These are phyloP conservation scores for Trichoplusia ni DNA, from an alignment of 1,140 invertebrate genomes.

Conservation along the genomic window DNA sequence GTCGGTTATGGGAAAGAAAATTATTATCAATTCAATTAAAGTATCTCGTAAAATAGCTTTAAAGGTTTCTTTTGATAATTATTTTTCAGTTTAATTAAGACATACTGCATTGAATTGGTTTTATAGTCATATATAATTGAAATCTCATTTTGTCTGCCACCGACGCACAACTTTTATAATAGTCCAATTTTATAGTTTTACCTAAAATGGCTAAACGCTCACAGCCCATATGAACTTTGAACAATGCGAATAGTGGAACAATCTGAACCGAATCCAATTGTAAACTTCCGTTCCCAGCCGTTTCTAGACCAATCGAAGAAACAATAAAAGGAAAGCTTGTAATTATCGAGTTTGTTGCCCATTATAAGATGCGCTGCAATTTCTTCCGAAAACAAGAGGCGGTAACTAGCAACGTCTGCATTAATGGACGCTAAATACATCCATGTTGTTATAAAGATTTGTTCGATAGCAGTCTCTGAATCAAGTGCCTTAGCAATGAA, in stretches of 20 bases:
- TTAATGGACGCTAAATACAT: too few species aligned
- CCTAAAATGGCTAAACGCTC: not conserved
- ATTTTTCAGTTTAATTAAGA: not conserved
- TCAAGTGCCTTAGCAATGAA: conserved; percentile 30
- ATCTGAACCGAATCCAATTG: conserved; percentile 43
- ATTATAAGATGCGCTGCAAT: conserved; percentile 35
- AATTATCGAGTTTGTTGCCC: conserved; percentile 43
- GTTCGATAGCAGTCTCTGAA: conserved; percentile 14
- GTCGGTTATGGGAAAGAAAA: not conserved
- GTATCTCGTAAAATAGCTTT: not conserved
- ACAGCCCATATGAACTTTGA: not conserved
- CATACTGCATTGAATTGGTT: too few species aligned
- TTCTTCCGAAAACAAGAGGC: conserved; percentile 22
- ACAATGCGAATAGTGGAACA: conserved; percentile 33
- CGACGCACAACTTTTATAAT: not conserved
- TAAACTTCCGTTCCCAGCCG: conserved; percentile 47
- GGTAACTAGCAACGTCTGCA: not conserved
- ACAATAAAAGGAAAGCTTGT: conserved; percentile 38
- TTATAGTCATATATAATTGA: too few species aligned
- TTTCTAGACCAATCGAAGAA: conserved; percentile 44
- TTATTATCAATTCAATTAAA: not conserved
- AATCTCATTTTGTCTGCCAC: not conserved
- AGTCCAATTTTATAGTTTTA: not conserved
- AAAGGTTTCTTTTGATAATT: not conserved
- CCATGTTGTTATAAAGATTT: too few species aligned